A percentile compares a stretch with the other conserved stretches of the same genome.
These are phyloP conservation scores for Drosophila greeni DNA, from an alignment of 2,888 invertebrate species.

Conservation along the genomic window DNA sequence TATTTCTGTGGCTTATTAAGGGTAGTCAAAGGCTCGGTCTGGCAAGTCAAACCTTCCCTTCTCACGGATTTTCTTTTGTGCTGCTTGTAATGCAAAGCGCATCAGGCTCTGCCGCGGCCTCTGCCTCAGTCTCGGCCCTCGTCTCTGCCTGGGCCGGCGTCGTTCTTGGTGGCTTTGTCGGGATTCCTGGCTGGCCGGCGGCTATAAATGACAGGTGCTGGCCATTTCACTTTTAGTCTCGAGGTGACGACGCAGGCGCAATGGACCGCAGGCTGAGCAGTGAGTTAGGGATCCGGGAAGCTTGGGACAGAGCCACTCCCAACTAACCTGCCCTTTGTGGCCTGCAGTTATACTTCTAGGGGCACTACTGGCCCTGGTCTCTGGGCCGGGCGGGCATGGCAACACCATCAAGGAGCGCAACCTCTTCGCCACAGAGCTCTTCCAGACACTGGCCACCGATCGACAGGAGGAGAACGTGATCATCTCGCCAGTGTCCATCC, in stretches of 20 bases:
- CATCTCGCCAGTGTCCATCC: conserved; percentile 74
- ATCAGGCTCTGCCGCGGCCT: conserved; percentile 27
- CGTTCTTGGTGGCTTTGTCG: conserved; percentile 31
- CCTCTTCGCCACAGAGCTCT: conserved; percentile 74
- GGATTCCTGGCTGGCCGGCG: conserved; percentile 40
- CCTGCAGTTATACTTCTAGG: conserved; percentile 23
- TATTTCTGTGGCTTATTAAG: neutral
- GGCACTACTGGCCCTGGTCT: conserved; percentile 17
- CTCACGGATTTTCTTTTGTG: conserved; percentile 20
- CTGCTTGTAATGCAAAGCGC: conserved; percentile 60
- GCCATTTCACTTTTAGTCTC: conserved; percentile 69
- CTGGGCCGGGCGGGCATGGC: conserved; percentile 36
- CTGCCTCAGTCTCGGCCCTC: conserved; percentile 8
- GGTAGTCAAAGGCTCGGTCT: conserved; percentile 1
- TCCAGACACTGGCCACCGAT: conserved; percentile 73
- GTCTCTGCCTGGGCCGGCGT: conserved; percentile 34
- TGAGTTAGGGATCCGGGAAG: conserved; percentile 32
- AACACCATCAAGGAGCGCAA: conserved; percentile 73
- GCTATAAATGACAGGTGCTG: conserved; percentile 65
- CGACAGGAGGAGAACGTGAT: conserved; percentile 73
- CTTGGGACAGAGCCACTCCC: neutral
- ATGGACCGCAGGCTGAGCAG: conserved; percentile 54
- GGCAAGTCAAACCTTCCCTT: neutral
- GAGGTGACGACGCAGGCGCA: conserved; percentile 63
- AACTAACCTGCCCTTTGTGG: neutral